These are phyloP conservation scores for Drosophila teissieri DNA, from an alignment of 1,140 invertebrate species.

Conservation along the genomic window DNA sequence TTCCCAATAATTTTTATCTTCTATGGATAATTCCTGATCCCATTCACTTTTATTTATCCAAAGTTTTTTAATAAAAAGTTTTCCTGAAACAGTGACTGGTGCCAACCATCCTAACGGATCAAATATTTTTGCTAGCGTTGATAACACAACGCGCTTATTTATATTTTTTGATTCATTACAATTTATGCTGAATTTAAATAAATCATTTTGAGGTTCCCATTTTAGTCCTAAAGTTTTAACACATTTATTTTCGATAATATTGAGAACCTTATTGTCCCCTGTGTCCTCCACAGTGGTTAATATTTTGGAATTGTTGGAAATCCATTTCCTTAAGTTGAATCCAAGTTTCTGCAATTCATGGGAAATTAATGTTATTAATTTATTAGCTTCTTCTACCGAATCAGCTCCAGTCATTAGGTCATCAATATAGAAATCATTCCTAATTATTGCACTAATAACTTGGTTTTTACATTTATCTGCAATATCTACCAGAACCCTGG, in stretches of 20 bases:
- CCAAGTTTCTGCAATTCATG: background rate
- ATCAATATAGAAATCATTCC: constrained; percentile 1
- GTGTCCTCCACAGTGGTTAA: background rate
- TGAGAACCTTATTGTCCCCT: background rate
- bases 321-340: constrained; percentile 4
- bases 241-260: background rate
- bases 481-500: background rate
- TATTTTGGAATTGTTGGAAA: constrained; percentile 6
- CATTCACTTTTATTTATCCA: too few species aligned
- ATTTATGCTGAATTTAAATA: background rate
- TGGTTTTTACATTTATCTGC: background rate
- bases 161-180: background rate
- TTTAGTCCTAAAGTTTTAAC: background rate
- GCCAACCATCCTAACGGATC: too few species aligned
- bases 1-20: too few species aligned
- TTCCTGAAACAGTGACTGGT: too few species aligned
- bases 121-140: too few species aligned
- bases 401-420: constrained; percentile 1
- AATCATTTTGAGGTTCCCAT: background rate
- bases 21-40: too few species aligned
- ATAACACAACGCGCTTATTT: too few species aligned
- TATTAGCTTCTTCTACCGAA: background rate
- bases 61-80: too few species aligned
- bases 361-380: background rate
- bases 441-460: background rate